Percentiles rank a stretch among this genome's conserved stretches.
Conservation (phyloP, 92 coral and sea anemone species). For the Desmophyllum pertusum region DNA sequence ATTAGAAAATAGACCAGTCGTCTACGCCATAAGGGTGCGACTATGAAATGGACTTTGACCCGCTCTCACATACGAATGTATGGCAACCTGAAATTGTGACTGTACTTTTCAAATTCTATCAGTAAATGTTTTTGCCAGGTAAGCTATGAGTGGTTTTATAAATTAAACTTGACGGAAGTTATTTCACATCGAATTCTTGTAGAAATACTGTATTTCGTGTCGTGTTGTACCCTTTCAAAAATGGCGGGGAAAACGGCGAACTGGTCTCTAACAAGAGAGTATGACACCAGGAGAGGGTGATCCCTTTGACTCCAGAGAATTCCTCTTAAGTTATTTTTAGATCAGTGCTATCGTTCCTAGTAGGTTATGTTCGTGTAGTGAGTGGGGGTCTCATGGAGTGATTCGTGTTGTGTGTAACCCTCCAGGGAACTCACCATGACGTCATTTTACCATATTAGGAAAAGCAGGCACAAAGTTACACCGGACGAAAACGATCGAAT, state of each 20-base stretch:
- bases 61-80: neutral
- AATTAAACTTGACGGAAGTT: neutral
- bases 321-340: too few relatives aligned
- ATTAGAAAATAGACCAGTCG: neutral
- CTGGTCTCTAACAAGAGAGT: neutral
- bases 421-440: too few relatives aligned
- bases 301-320: neutral
- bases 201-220: neutral
- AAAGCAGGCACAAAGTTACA: too few relatives aligned
- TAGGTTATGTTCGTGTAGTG: too few relatives aligned
- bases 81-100: neutral
- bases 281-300: neutral
- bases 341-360: too few relatives aligned
- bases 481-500: neutral
- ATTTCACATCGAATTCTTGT: neutral
- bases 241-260: neutral
- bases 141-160: too few relatives aligned
- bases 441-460: too few relatives aligned
- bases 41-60: neutral
- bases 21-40: neutral
- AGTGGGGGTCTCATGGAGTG: too few relatives aligned
- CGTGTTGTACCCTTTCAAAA: neutral
- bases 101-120: neutral
- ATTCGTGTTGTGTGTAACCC: too few relatives aligned
- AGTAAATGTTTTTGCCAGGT: neutral